Evolutionary conservation across 2,888 invertebrate genomes (phyloP).

Genomic region (Acleris holmiana): DNA sequence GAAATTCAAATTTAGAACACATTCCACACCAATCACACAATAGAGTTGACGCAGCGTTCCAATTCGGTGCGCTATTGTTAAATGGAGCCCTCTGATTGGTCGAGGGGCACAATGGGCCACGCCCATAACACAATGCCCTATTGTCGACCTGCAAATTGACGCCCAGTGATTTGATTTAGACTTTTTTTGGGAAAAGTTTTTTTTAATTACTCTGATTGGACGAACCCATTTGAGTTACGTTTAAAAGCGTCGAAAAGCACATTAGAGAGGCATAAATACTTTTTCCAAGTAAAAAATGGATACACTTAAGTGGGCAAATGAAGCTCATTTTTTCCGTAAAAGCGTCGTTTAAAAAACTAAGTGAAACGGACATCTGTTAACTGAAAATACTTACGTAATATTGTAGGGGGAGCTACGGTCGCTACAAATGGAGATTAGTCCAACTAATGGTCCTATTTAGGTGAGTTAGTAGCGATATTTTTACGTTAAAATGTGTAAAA

Average conservation of each 20-base stretch:
- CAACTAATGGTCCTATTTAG: conserved; percentile 71
- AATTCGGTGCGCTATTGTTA: conserved; percentile 83
- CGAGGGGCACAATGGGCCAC: conserved; percentile 76
- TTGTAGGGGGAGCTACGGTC: conserved; percentile 52
- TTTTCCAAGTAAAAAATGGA: conserved; percentile 53
- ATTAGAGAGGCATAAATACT: conserved; percentile 34
- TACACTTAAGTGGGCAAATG: conserved; percentile 68
- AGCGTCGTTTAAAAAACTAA: conserved; percentile 70
- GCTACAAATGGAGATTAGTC: conserved; percentile 72
- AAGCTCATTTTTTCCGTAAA: conserved; percentile 72
- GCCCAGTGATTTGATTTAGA: conserved; percentile 59
- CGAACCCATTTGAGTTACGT: conserved; percentile 21
- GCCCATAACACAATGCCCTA: conserved; percentile 80
- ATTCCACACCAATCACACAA: conserved; percentile 72
- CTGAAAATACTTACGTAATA: conserved; percentile 57
- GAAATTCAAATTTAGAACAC: conserved; percentile 57
- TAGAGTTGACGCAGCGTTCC: conserved; percentile 73
- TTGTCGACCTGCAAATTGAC: conserved; percentile 67
- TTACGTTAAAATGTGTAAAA: conserved; percentile 49
- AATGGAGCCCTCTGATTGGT: conserved; percentile 68
- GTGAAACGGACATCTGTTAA: conserved; percentile 64
- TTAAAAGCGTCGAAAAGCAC: conserved; percentile 34
- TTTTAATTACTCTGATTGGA: conserved; percentile 15
- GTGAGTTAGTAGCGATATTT: conserved; percentile 53
- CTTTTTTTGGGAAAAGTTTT: conserved; percentile 19